Evolutionary conservation across 2,113 vertebrate genomes (phyloP), one percentile per base, ranked within the genome.

Genomic region (Nothobranchius kuhntae): DNA sequence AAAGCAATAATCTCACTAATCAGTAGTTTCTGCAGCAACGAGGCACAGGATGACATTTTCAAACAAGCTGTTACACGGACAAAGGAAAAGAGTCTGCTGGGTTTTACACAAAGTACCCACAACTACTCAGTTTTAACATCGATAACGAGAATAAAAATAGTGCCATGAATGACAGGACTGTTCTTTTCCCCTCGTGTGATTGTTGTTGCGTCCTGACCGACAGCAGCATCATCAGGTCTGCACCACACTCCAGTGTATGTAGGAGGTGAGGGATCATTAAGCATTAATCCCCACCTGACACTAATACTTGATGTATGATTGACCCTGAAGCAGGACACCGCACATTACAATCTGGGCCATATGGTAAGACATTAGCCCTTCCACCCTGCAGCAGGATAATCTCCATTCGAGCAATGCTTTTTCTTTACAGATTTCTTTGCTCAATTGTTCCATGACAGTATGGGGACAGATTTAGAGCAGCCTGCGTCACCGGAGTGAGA

Each of bases 281-380:
- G 80, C 85, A 91, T 92, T 94, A 94, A 94, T 94, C 93, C 86
- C 80, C 83, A 92, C 91, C 91, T 94, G 92, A 93, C 93, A 93
- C 93, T 94, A 94, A 94, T 94, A 93, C 92, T 83, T 89, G 88
- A 89, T 91, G 91, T 93, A 93, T 93, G 92, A 93, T 83, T 93
- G 92, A 93, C 91, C 91, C 87, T 81, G 79, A 83, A 89, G 89
- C 90, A 86, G 89, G 88, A 90, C 86, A 85, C 82, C 74, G 74
- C 80, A 90, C 90, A 89, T 89, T 87, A 89, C 86, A 86, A 90
- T 81, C 82, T 87, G 69, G 73, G 83, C 91, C 92, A 93, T 93
- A 92, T 93, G 93, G 92, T 68, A 68, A 90, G 90, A 91, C 88
- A 83, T 93, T 90, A 92, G 91, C 89, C 90, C 86, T 91, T 89